A percentile compares a stretch with the other conserved stretches of the same genome.
phyloP scores from a whole-genome alignment of 2,113 vertebrate genomes.

The Calidris pugnax region DNA sequence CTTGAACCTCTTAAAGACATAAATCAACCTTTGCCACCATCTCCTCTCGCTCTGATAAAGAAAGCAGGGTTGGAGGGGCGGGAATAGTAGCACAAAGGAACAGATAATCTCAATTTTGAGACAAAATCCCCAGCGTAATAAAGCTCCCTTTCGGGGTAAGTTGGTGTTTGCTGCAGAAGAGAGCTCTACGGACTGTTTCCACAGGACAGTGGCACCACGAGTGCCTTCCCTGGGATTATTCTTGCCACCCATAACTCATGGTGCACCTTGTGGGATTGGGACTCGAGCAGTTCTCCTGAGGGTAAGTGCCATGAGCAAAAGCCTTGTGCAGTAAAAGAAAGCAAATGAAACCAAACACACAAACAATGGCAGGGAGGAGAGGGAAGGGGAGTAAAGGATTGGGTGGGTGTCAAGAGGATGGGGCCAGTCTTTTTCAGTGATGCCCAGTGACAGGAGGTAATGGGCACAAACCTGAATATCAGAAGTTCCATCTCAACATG shows the following conservation, averaged over 20 bases:
- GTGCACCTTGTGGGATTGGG: neutral
- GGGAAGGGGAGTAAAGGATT: neutral
- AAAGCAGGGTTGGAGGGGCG: neutral
- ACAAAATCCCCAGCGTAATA: neutral
- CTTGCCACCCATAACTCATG: neutral
- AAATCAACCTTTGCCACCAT: neutral
- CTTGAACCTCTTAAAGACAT: neutral
- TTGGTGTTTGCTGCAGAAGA: fast-evolving
- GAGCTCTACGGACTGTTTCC: neutral
- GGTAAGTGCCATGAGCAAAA: neutral
- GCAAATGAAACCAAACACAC: neutral
- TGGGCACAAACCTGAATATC: too few relatives aligned
- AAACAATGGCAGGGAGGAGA: neutral
- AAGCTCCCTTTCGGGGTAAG: neutral
- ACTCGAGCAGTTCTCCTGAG: neutral
- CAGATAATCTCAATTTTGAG: neutral
- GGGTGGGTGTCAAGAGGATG: too few relatives aligned
- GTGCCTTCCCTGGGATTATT: neutral
- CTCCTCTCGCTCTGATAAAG: neutral
- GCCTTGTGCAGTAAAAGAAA: neutral
- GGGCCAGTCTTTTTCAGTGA: too few relatives aligned
- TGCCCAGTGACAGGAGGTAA: too few relatives aligned
- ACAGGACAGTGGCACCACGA: fast-evolving
- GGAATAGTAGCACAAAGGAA: neutral
- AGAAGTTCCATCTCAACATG: too few relatives aligned